Percentiles rank a stretch among this genome's conserved stretches.
These are phyloP conservation scores for Troides oblongomaculatus DNA, from an alignment of 2,888 invertebrate genomes.

Conservation along the genomic window DNA sequence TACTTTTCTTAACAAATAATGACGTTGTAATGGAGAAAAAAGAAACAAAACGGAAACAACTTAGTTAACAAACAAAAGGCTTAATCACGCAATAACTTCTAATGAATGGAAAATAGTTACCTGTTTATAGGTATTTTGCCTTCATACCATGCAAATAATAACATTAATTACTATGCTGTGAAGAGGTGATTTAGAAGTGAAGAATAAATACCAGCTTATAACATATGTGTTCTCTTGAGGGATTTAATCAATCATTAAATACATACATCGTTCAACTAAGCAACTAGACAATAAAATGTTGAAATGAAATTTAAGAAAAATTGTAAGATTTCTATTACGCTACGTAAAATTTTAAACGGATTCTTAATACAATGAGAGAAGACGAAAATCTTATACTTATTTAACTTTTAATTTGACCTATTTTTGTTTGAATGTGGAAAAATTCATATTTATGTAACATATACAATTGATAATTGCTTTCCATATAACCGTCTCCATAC, in stretches of 20 bases:
- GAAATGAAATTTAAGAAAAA: not conserved
- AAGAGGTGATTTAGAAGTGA: slow-evolving; percentile 10
- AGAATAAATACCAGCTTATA: slow-evolving; percentile 2
- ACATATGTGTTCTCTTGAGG: slow-evolving; percentile 2
- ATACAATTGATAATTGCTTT: no score
- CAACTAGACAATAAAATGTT: not conserved
- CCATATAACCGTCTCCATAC: no score
- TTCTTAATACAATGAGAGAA: no score
- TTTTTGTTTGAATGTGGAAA: no score
- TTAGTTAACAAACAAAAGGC: slow-evolving; percentile 32
- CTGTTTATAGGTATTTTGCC: slow-evolving; percentile 36
- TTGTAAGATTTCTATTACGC: no score
- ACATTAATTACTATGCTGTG: slow-evolving; percentile 32
- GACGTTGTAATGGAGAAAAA: slow-evolving; percentile 22
- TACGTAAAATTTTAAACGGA: no score
- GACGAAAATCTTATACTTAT: no score
- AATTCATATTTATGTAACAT: no score
- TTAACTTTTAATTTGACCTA: no score
- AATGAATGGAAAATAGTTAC: slow-evolving; percentile 48
- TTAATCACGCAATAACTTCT: slow-evolving; percentile 38
- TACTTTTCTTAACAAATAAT: not conserved
- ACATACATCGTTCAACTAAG: not conserved
- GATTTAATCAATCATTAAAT: slow-evolving; percentile 6
- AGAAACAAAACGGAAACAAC: slow-evolving; percentile 39
- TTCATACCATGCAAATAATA: slow-evolving; percentile 39